phyloP scores from a whole-genome alignment of 2,888 invertebrate genomes.

The Aelia acuminata region DNA sequence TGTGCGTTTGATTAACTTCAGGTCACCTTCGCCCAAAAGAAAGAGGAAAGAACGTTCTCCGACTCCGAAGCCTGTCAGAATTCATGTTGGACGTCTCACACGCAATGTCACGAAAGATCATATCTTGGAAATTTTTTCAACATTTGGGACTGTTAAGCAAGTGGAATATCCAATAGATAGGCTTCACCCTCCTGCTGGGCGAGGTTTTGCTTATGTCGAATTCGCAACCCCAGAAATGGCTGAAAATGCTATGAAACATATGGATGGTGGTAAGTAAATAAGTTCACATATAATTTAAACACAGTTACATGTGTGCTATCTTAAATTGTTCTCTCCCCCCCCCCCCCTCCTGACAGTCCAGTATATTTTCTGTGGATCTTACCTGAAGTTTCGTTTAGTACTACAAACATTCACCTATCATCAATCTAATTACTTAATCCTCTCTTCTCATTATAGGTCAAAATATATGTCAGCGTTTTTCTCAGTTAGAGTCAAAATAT shows the following conservation, averaged over 20 bases:
- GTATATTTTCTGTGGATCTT: too few species aligned
- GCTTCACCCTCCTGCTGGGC: constrained; percentile 87
- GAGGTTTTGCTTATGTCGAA: constrained; percentile 96
- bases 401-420: too few species aligned
- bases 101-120: constrained; percentile 94
- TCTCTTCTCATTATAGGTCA: too few species aligned
- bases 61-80: constrained; percentile 91
- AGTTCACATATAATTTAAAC: too few species aligned
- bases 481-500: too few species aligned
- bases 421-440: too few species aligned
- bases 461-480: too few species aligned
- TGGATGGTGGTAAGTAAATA: constrained; percentile 90
- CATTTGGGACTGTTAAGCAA: constrained; percentile 86
- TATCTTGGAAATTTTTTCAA: constrained; percentile 91
- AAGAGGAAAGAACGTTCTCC: constrained; percentile 87
- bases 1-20: constrained; percentile 65
- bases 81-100: constrained; percentile 93
- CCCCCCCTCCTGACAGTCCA: too few species aligned
- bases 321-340: too few species aligned
- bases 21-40: constrained; percentile 77
- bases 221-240: constrained; percentile 95
- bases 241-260: constrained; percentile 98
- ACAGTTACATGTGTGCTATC: too few species aligned
- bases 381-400: too few species aligned
- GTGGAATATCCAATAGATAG: constrained; percentile 93